Base-by-base conservation (phyloP, 2,797 vertebrate species). In the Enoplosus armatus region DNA sequence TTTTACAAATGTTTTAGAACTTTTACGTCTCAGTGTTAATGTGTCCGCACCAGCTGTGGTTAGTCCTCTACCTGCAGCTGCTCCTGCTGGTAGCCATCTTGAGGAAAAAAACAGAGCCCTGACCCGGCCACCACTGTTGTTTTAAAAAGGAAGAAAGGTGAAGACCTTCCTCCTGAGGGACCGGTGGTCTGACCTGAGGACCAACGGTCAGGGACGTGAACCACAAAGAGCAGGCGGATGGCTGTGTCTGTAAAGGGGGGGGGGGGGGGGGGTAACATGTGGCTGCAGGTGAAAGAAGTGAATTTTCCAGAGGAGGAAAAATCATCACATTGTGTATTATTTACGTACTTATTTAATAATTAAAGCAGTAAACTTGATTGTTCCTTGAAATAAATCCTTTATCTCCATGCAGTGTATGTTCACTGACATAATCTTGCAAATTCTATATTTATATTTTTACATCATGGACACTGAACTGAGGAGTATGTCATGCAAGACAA, bases 91-190 rank as follows among this genome's bases (percentile, higher is more conserved):
- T 66, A 72, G 88, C 41, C 89, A 90, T 86, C 67, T 90, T 88
- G 79, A 84, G 81, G 81, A 90, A 88, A 81, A 84, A 79, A 79
- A 87, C 72, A 86, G 51, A 83, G 78, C 35, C 73, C 76, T 84
- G 86, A 93, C 87, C 87, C 58, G 27, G 84, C 76, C 81, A 75
- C 85, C 77, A 82, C 85, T 94, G 91, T 92, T 94, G 83, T 94
- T 95, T 90, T 91, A 90, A 91, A 45, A 47, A 92, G 79, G 78
- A 82, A 91, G 72, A 87, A 82, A 90, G 90, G 92, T 94, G 87
- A 90, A 79, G 89, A 92, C 89, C 75, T 81, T 72, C 67, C 80
- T 91, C 92, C 91, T 86, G 60, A 75, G 93, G 88, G 92, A 87
- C 78, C 50, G 16, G 62, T 51, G 77, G 77, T 80, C 85, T 94